Percentiles rank a stretch among this genome's conserved stretches.
These are phyloP conservation scores for Drosophila kambysellisi DNA, from an alignment of 2,888 invertebrate species.

Conservation along the genomic window DNA sequence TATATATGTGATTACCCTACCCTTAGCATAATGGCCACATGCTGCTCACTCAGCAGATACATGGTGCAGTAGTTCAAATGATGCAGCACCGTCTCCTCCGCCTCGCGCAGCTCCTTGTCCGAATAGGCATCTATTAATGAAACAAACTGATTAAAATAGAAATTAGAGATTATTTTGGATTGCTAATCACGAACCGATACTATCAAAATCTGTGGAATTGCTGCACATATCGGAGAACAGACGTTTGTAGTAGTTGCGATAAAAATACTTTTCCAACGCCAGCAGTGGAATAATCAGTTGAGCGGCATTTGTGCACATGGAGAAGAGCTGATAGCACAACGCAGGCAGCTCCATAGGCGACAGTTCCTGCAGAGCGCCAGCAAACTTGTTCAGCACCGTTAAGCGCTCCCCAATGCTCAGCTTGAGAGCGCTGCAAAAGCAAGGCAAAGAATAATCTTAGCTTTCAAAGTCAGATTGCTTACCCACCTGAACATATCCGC, in stretches of 20 bases:
- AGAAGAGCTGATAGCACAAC: constrained; percentile 87
- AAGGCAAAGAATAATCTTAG: not conserved
- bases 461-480: not conserved
- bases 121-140: constrained; percentile 82
- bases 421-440: constrained; percentile 85
- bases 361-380: constrained; percentile 86
- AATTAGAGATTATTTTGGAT: not conserved
- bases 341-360: constrained; percentile 88
- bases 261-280: constrained; percentile 86
- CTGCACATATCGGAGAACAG: constrained; percentile 82
- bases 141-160: not conserved
- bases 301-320: constrained; percentile 85
- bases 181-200: constrained; percentile 75
- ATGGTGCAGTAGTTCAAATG: constrained; percentile 86
- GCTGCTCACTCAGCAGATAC: constrained; percentile 82
- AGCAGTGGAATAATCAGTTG: constrained; percentile 85
- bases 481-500: constrained; percentile 88
- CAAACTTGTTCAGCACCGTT: constrained; percentile 87
- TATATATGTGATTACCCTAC: constrained; percentile 49
- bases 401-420: constrained; percentile 86
- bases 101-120: constrained; percentile 86
- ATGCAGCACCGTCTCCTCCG: constrained; percentile 88
- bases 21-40: constrained; percentile 77
- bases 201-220: constrained; percentile 84
- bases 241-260: constrained; percentile 84